Percentiles rank a stretch among this genome's conserved stretches.
Conservation (phyloP, 2,113 vertebrate genomes). For the Callionymus lyra region DNA sequence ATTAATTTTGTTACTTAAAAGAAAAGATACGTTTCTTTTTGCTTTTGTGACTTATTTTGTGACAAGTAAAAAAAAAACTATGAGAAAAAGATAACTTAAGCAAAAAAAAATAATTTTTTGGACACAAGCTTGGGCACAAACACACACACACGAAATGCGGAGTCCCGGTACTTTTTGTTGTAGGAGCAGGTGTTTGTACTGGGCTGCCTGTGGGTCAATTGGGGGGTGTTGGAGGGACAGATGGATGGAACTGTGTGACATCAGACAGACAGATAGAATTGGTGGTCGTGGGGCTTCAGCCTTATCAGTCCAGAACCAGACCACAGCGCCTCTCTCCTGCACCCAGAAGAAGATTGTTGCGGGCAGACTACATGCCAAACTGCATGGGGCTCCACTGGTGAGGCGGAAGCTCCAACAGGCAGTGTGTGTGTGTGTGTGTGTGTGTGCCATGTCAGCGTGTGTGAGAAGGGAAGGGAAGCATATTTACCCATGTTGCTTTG, state of each 20-base stretch:
- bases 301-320: constrained; percentile 58
- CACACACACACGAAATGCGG: constrained; percentile 18
- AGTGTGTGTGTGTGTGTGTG: constrained; percentile 14
- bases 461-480: constrained; percentile 1
- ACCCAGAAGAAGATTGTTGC: constrained; percentile 43
- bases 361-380: constrained; percentile 41
- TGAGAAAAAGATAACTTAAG: constrained; percentile 15
- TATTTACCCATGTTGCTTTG: constrained; percentile 33
- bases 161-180: constrained; percentile 10
- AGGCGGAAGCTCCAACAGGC: constrained; percentile 23
- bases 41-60: too few relatives aligned
- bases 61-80: too few relatives aligned
- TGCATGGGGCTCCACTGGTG: constrained; percentile 29
- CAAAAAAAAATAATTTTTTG: constrained; percentile 28
- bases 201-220: constrained; percentile 48
- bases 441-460: constrained; percentile 5
- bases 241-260: constrained; percentile 37
- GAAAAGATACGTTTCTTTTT: too few relatives aligned
- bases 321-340: constrained; percentile 26
- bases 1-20: too few relatives aligned
- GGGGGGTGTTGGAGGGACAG: constrained; percentile 32
- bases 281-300: constrained; percentile 13
- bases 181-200: constrained; percentile 52
- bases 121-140: constrained; percentile 17
- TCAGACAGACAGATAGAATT: constrained; percentile 35